Base-by-base conservation (phyloP, 2,888 invertebrate genomes). In the Dermolepida albohirtum region DNA sequence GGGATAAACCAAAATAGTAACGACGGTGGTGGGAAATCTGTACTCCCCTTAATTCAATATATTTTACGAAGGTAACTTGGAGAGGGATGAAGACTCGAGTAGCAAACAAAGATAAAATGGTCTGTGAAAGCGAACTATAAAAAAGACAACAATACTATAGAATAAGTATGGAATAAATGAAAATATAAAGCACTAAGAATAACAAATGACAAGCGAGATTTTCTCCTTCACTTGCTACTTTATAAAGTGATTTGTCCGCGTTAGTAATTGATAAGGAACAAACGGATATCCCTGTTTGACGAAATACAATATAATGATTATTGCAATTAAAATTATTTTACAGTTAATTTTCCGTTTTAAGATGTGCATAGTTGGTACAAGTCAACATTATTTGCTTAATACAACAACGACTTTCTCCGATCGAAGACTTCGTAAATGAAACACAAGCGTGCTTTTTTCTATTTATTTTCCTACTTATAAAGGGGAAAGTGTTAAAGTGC, bases 101-200 rank as follows among this genome's bases (percentile, higher is more conserved):
- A 34, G 8, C 10, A 10, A 34, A 44, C 16, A 34, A 39, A 11
- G 51, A 27, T 8, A 29, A 11, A 47, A 39, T 14, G 51, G 2
- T 22, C 52, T 16, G 43, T 34, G 27, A 39, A 14, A 29, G 12
- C 11, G 40, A 40, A 22, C 1, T 6, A 4, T 8, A 50, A 22
- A 40, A 12, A n/a, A 12, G 63, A 51, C 4, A 16, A 40, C 17
- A n/a, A 50, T 50, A 64, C 63, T 5, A 34, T 49, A 29, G 47
- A 57, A 29, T 63, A 39, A 63, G 59, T 44, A 29, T 34, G 62
- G 50, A 62, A 70, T 70, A 72, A 73, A 71, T 70, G 72, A 70
- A 73, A 70, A 75, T 72, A 72, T 71, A 71, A 72, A 70, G 72
- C 71, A 70, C 66, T 57, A 69, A 73, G 67, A 70, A 72, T 74